Conservation (phyloP, 2,113 vertebrate species). For the Amia ocellicauda region DNA sequence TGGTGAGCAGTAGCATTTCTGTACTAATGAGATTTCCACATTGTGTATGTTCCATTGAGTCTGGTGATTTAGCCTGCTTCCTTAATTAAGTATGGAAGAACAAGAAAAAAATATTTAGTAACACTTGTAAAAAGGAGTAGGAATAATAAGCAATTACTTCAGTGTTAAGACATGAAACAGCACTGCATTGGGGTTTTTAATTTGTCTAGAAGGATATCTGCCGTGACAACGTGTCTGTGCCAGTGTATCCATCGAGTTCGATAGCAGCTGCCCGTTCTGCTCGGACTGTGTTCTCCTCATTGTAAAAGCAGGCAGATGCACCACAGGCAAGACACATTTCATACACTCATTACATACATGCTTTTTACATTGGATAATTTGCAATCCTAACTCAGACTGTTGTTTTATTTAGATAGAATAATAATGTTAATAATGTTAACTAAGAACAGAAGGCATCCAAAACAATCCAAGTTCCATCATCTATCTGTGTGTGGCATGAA, state of each 20-base stretch:
- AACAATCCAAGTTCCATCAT: too few species aligned
- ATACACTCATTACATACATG: too few species aligned
- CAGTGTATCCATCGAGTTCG: conserved; percentile 42
- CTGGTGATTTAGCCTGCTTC: not conserved
- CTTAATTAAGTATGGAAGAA: not conserved
- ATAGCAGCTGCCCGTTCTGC: conserved; percentile 42
- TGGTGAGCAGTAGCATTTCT: too few species aligned
- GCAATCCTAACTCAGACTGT: too few species aligned
- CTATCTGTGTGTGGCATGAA: too few species aligned
- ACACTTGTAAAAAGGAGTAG: conserved; percentile 24
- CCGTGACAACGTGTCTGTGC: conserved; percentile 37
- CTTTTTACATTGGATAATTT: too few species aligned
- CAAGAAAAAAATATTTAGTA: too few species aligned
- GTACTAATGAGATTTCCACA: too few species aligned
- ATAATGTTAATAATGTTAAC: too few species aligned
- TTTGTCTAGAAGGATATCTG: conserved; percentile 37
- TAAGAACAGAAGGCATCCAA: too few species aligned
- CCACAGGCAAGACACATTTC: too few species aligned
- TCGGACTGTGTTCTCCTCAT: conserved; percentile 18
- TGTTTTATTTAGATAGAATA: too few species aligned
- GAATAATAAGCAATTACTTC: conserved; percentile 38
- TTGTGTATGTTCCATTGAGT: not conserved
- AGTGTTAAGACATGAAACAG: conserved; percentile 25
- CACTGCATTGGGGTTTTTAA: conserved; percentile 43
- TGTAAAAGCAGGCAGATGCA: not conserved